Evolutionary conservation across 2,888 invertebrate genomes (phyloP), one percentile per base, ranked within the genome.

Genomic region (Myopa tessellatipennis): DNA sequence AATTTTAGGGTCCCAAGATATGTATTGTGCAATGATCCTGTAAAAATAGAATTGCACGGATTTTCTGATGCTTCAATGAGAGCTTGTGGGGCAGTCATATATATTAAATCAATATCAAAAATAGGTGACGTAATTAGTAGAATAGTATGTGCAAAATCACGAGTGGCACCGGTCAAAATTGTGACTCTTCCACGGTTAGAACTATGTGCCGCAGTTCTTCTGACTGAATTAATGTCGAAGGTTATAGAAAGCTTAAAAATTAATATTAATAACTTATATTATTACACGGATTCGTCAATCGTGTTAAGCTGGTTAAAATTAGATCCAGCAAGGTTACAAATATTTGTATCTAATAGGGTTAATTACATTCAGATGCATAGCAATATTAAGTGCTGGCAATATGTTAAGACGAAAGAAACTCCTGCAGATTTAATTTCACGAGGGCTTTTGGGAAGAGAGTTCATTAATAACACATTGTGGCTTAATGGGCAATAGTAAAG

Each of bases 151-250:
- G 18, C 78, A 58, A 80, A 80, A 52, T 79, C 80, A 12, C 58
- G 75, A 26, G 73, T 80, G 18, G 78, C 77, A 68, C 79, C 78
- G 45, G 45, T 65, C n/a, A 77, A 71, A 55, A 60, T 38, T 14
- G 18, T 60, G 10, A 71, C 75, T 16, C 38, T 79, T 38, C 71
- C 78, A 10, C 55, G 74, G 14, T 40, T 79, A 36, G 80, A 77
- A 58, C 68, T 80, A 2, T 77, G 75, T 58, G 80, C 78, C 40
- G 74, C 79, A 4, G 14, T 77, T 12, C 52, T 79, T n/a, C 60
- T 74, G 63, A 26, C 60, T 12, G 72, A 79, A 67, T 18, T 78
- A 26, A 45, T 61, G n/a, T 40, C 60, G 8, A 40, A 60, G 40
- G 40, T 73, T 61, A 26, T 61, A 26, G 45, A 74, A 4, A 74